Evolutionary conservation across 2,797 vertebrate genomes (phyloP), one percentile per base, ranked within the genome.

Genomic region (Sebastolobus alascanus): DNA sequence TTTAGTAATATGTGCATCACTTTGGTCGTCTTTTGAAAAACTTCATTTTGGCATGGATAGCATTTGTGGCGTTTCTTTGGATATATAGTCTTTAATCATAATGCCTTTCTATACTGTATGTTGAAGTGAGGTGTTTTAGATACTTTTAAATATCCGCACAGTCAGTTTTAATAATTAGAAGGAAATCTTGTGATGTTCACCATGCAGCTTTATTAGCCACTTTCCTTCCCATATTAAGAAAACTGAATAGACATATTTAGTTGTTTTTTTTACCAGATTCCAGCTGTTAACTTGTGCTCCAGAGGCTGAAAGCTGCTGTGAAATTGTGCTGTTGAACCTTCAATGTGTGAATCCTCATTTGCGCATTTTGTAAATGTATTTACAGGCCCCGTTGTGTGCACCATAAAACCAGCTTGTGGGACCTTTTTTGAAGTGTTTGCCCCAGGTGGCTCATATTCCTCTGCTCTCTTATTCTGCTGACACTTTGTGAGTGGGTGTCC

Each of bases 401-500:
- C 43, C 65, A 43, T 77, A 70, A 84, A 84, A 73, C 46, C 38
- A 35, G 78, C 77, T 79, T 68, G 58, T 84, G 83, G 84, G 84
- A 76, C 79, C 59, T 77, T 84, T 87, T 50, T 89, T 87, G 55
- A 79, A 86, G 86, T 63, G 66, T 73, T 86, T 83, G 73, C 83
- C 80, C 84, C 86, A 64, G 77, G 84, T 88, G 87, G 76, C 83
- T 90, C 64, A 65, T 87, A 82, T 68, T 88, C 87, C 73, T 78
- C 85, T 68, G 69, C 77, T 77, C 63, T 76, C 64, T 79, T 79
- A 14, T 87, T 91, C 87, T 84, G 68, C 84, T 88, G 90, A 89
- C 88, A 83, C 79, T 80, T 63, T 69, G 40, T 71, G 90, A 86
- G 90, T 89, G 83, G 85, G 90, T 59, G 90, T 85, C 71, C 35